A percentile compares a stretch with the other conserved stretches of the same genome.
These are phyloP conservation scores for Tholera decimalis DNA, from an alignment of 2,888 invertebrate species.

Conservation along the genomic window DNA sequence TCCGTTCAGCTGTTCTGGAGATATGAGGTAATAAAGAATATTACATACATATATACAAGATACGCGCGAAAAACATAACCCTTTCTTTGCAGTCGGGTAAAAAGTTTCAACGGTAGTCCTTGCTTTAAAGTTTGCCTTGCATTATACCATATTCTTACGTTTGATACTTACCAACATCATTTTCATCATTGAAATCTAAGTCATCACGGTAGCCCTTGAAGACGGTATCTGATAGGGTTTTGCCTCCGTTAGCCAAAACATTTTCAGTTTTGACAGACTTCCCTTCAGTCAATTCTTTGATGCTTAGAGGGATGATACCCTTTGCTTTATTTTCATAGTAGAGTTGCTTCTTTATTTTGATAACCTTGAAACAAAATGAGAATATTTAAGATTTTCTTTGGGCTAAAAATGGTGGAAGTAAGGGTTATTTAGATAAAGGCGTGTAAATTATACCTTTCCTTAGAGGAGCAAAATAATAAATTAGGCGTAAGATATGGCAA, in stretches of 20 bases:
- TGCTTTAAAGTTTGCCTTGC: no score
- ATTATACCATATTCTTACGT: no score
- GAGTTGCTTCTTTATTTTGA: conserved; percentile 92
- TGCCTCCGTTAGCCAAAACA: conserved; percentile 75
- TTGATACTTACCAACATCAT: conserved; percentile 92
- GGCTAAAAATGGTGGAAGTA: background rate
- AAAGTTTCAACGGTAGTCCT: no score
- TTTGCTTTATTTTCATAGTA: conserved; percentile 89
- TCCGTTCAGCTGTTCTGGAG: no score
- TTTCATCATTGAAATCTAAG: conserved; percentile 95
- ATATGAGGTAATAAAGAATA: no score
- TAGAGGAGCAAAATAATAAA: background rate
- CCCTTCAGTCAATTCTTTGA: conserved; percentile 79
- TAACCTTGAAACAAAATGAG: conserved; percentile 79
- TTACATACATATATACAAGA: no score
- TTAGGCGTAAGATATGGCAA: no score
- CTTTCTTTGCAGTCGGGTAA: no score
- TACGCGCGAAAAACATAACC: no score
- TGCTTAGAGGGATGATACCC: conserved; percentile 83
- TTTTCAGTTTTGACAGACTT: conserved; percentile 80
- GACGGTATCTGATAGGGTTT: conserved; percentile 87
- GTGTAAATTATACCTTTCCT: no score
- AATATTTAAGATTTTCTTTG: background rate
- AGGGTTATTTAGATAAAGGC: background rate
- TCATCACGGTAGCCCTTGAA: conserved; percentile 94